Conservation (phyloP, 2,888 invertebrate species). For the Agriopis leucophaearia region DNA sequence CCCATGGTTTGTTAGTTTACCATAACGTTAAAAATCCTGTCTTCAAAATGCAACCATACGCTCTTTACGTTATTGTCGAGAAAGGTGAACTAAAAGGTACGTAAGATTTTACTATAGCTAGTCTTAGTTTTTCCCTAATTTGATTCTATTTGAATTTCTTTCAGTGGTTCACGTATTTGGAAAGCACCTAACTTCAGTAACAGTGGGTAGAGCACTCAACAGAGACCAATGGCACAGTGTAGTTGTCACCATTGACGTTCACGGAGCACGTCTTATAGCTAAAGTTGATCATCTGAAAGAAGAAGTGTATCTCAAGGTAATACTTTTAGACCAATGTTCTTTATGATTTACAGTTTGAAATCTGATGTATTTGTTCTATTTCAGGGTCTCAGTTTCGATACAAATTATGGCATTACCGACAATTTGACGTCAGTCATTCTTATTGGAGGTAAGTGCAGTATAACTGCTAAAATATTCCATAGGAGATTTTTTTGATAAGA, state of each 20-base stretch:
- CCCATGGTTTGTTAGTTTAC: conserved; percentile 95
- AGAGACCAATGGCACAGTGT: conserved; percentile 97
- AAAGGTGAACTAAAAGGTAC: conserved; percentile 94
- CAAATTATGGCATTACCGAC: conserved; percentile 94
- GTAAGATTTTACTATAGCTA: conserved; percentile 4
- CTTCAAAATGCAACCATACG: conserved; percentile 94
- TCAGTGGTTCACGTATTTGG: conserved; percentile 95
- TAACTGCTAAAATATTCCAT: background rate
- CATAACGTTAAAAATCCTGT: conserved; percentile 96
- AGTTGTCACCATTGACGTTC: conserved; percentile 94
- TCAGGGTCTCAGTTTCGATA: conserved; percentile 92
- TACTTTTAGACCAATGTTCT: conserved; percentile 13
- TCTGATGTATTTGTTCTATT: conserved; percentile 48
- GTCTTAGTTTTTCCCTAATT: conserved; percentile 1
- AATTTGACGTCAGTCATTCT: conserved; percentile 95
- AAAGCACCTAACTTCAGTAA: conserved; percentile 93
- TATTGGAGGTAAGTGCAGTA: conserved; percentile 90
- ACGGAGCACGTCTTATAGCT: conserved; percentile 93
- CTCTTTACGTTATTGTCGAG: conserved; percentile 96
- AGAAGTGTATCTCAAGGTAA: conserved; percentile 91
- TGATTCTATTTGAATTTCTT: conserved; percentile 44
- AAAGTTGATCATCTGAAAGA: conserved; percentile 94
- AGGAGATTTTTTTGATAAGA: background rate
- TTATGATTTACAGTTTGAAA: conserved; percentile 29
- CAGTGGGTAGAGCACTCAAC: conserved; percentile 95